These are phyloP conservation scores for Notodonta ziczac DNA, from an alignment of 2,888 invertebrate genomes.

Conservation along the genomic window DNA sequence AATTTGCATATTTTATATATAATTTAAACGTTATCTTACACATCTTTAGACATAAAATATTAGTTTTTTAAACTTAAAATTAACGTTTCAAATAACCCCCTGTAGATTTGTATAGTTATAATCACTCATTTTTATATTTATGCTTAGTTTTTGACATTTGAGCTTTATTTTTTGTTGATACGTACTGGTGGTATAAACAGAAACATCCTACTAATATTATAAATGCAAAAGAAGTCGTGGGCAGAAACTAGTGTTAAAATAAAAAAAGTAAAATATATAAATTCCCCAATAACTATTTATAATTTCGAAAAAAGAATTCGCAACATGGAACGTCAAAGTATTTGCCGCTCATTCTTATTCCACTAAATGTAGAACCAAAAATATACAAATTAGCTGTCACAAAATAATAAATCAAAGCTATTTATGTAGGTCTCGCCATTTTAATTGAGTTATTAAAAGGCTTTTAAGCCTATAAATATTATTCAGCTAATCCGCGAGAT, in stretches of 20 bases:
- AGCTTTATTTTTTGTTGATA: too few species aligned
- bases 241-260: too few species aligned
- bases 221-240: too few species aligned
- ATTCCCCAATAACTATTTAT: too few species aligned
- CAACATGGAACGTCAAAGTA: not conserved
- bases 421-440: slow-evolving; percentile 12
- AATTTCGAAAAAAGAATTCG: too few species aligned
- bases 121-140: not conserved
- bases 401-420: slow-evolving; percentile 23
- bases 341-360: not conserved
- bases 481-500: not conserved
- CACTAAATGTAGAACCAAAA: slow-evolving; percentile 12
- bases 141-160: not conserved
- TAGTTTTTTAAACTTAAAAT: not conserved
- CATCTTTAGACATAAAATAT: not conserved
- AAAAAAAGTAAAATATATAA: too few species aligned
- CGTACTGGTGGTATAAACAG: too few species aligned
- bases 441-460: slow-evolving; percentile 9
- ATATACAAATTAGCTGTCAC: slow-evolving; percentile 14
- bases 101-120: slow-evolving; percentile 6
- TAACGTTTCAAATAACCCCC: slow-evolving; percentile 6
- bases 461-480: slow-evolving; percentile 8
- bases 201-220: too few species aligned
- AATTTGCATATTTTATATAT: slow-evolving; percentile 29
- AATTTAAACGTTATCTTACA: slow-evolving; percentile 17